Base-by-base conservation (phyloP, 2,797 vertebrate genomes). In the Helicolenus hilgendorfi region DNA sequence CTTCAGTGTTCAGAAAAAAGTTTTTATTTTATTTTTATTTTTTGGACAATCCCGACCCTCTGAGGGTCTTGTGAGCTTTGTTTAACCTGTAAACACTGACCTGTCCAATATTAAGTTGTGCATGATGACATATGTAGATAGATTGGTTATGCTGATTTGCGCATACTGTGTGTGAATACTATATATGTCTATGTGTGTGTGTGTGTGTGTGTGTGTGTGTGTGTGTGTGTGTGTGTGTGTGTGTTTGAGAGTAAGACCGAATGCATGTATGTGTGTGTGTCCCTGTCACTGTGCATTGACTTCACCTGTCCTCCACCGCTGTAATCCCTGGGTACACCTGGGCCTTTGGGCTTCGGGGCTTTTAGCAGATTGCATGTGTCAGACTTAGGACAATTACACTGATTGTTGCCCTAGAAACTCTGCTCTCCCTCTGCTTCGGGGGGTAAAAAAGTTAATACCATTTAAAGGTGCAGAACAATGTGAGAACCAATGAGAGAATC, bases 321-420 rank as follows among this genome's bases (percentile, higher is more conserved):
- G 84, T 97, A 97, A 97, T 97, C 96, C 96, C 95, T 89, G 29
- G 91, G 83, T 91, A 93, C 95, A 96, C 95, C 96, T 96, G 95
- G 90, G 91, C 93, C 92, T 84, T 81, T 92, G 93, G 93, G 94
- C 96, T 94, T 78, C 90, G 70, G 93, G 94, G 96, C 97, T 97
- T 97, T 97, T 97, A 97, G 96, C 94, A 96, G 95, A 98, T 97
- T 97, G 96, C 94, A 95, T 94, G 92, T 94, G 96, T 96, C 94
- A 93, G 92, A 95, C 90, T 96, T 92, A 91, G 94, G 92, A 96
- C 97, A 96, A 96, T 96, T 97, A 97, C 93, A 92, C 91, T 96
- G 96, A 97, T 97, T 97, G 96, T 96, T 97, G 93, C 84, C 95
- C 95, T 89, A 93, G 94, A 97, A 96, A 95, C 88, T 92, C 93